Percentiles rank a stretch among this genome's conserved stretches.
phyloP scores from a whole-genome alignment of 2,888 invertebrate genomes.

The Cynaeus angustus region DNA sequence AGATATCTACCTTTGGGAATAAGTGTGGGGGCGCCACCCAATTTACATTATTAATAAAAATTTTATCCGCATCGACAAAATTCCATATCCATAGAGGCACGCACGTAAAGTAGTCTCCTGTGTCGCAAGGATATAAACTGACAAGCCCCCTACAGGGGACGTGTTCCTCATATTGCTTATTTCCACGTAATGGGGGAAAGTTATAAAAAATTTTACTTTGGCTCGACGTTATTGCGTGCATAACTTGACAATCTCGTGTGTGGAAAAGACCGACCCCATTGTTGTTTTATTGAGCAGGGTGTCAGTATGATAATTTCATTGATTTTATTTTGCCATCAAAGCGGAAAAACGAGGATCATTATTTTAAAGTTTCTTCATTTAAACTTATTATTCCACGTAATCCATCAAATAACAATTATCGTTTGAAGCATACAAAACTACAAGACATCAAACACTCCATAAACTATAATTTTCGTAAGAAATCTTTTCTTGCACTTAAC shows the following conservation, averaged over 20 bases:
- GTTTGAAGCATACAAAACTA: too few relatives aligned
- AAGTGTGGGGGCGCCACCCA: conserved; percentile 16
- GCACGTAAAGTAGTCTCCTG: conserved; percentile 38
- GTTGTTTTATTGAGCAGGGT: conserved; percentile 28
- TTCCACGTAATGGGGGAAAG: conserved; percentile 29
- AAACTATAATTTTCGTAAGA: too few relatives aligned
- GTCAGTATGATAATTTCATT: conserved; percentile 25
- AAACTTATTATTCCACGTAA: too few relatives aligned
- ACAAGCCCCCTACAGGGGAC: conserved; percentile 30
- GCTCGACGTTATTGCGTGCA: conserved; percentile 35
- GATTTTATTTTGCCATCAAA: conserved; percentile 16
- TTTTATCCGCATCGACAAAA: conserved; percentile 30
- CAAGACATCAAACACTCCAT: too few relatives aligned
- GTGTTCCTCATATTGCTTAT: conserved; percentile 22
- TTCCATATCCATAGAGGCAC: conserved; percentile 23
- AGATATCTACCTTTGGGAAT: conserved; percentile 44
- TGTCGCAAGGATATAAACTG: conserved; percentile 25
- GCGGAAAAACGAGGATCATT: too few relatives aligned
- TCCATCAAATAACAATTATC: too few relatives aligned
- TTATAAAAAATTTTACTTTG: conserved; percentile 24
- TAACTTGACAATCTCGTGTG: conserved; percentile 25
- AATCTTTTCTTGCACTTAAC: neutral
- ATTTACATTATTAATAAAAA: conserved; percentile 45
- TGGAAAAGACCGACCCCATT: conserved; percentile 14
- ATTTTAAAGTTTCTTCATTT: too few relatives aligned